Percentiles rank a stretch among this genome's conserved stretches.
Conservation (phyloP, 1,140 invertebrate species). For the Tetraneura akinire region DNA sequence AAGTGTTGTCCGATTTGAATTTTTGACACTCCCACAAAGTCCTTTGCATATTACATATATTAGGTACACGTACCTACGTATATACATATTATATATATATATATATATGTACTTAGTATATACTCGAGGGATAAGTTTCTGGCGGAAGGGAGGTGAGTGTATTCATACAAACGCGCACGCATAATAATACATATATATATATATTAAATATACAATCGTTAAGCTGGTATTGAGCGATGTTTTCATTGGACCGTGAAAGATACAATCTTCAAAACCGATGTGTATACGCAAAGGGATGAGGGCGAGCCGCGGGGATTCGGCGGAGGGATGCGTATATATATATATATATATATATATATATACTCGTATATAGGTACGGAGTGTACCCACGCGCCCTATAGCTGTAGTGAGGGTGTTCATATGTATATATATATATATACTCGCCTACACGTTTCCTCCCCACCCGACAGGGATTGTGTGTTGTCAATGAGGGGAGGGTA, state of each 20-base stretch:
- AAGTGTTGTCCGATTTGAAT: too few species aligned
- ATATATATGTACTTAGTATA: too few species aligned
- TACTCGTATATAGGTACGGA: too few species aligned
- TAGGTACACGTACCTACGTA: too few species aligned
- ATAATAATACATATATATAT: background rate
- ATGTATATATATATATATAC: constrained; percentile 2
- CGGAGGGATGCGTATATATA: background rate
- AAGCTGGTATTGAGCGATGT: constrained; percentile 43
- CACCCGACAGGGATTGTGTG: background rate
- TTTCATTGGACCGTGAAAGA: constrained; percentile 47
- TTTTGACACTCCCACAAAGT: too few species aligned
- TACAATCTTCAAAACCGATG: constrained; percentile 40
- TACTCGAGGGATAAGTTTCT: too few species aligned
- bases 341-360: too few species aligned
- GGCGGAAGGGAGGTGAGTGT: too few species aligned
- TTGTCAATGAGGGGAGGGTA: constrained; percentile 18
- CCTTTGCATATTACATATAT: too few species aligned
- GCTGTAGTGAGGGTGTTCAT: constrained; percentile 28
- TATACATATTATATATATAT: too few species aligned
- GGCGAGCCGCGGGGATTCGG: background rate
- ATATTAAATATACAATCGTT: background rate
- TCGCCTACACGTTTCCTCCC: background rate
- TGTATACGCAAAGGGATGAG: background rate
- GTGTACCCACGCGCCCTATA: background rate
- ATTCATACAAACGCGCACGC: background rate